Percentiles rank a stretch among this genome's conserved stretches.
Conservation (phyloP, 2,113 vertebrate species). For the Elanoides forficatus region DNA sequence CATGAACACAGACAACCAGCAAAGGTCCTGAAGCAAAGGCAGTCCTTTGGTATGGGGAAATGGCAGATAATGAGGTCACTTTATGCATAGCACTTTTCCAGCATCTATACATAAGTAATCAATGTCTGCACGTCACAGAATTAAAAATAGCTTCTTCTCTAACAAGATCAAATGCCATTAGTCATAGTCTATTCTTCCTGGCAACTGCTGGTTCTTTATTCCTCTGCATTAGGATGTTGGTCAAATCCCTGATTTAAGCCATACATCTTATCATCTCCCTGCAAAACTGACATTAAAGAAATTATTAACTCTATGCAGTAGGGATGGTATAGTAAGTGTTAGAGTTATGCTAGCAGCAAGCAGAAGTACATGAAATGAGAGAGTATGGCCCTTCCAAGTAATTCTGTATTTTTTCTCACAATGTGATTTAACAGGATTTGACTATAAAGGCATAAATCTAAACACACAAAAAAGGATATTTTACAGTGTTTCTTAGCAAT, state of each 20-base stretch:
- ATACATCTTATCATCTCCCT: neutral
- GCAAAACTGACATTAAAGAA: neutral
- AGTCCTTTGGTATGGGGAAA: neutral
- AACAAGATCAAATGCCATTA: slow-evolving; percentile 38
- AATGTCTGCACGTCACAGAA: slow-evolving; percentile 34
- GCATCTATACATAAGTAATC: neutral
- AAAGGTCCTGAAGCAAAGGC: neutral
- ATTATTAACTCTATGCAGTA: neutral
- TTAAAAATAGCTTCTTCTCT: slow-evolving; percentile 43
- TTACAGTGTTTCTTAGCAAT: neutral
- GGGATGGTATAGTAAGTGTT: neutral
- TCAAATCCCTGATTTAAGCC: neutral
- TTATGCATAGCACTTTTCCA: neutral
- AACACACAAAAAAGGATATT: neutral
- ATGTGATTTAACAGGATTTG: neutral
- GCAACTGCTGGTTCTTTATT: neutral
- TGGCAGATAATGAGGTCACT: neutral
- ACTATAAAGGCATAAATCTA: neutral
- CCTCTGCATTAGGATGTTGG: neutral
- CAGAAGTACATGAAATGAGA: neutral
- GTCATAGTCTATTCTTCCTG: slow-evolving; percentile 10
- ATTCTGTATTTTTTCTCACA: neutral
- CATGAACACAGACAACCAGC: neutral
- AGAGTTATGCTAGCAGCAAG: neutral
- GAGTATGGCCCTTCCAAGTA: neutral